Conservation (phyloP, 2,888 invertebrate genomes). For the Yponomeuta evonymella region DNA sequence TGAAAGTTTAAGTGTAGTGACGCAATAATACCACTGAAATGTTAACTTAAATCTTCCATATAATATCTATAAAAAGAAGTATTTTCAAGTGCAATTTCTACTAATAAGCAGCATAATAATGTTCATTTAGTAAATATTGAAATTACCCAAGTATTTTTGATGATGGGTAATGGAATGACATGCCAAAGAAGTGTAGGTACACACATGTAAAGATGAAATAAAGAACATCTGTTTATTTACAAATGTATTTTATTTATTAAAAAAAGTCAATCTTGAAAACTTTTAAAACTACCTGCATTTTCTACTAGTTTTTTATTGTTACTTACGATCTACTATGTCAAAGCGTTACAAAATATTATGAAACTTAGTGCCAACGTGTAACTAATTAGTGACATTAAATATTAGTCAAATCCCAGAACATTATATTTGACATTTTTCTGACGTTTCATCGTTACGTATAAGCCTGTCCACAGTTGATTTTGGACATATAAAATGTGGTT, state of each 20-base stretch:
- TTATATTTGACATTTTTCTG: too few relatives aligned
- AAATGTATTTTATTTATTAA: conserved; percentile 8
- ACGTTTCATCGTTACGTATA: too few relatives aligned
- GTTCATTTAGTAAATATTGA: conserved; percentile 14
- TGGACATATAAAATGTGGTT: too few relatives aligned
- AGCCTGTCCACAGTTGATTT: too few relatives aligned
- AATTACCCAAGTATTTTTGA: not conserved
- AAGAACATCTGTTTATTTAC: conserved; percentile 11
- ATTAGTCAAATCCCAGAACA: too few relatives aligned
- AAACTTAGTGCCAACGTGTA: too few relatives aligned
- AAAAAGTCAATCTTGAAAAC: too few relatives aligned
- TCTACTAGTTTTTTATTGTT: not conserved
- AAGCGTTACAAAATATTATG: too few relatives aligned
- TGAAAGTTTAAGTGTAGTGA: conserved; percentile 25
- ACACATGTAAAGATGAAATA: conserved; percentile 27
- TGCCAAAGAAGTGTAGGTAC: conserved; percentile 70
- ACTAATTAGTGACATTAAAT: too few relatives aligned
- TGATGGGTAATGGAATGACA: conserved; percentile 41
- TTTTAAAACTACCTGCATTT: not conserved
- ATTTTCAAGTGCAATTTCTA: conserved; percentile 65
- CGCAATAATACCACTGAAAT: not conserved
- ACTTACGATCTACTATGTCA: not conserved
- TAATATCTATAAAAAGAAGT: conserved; percentile 35
- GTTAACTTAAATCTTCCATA: conserved; percentile 6
- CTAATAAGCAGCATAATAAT: not conserved